Evolutionary conservation across 1,140 invertebrate species (phyloP), one percentile per base, ranked within the genome.

Genomic region (Leguminivora glycinivorella): DNA sequence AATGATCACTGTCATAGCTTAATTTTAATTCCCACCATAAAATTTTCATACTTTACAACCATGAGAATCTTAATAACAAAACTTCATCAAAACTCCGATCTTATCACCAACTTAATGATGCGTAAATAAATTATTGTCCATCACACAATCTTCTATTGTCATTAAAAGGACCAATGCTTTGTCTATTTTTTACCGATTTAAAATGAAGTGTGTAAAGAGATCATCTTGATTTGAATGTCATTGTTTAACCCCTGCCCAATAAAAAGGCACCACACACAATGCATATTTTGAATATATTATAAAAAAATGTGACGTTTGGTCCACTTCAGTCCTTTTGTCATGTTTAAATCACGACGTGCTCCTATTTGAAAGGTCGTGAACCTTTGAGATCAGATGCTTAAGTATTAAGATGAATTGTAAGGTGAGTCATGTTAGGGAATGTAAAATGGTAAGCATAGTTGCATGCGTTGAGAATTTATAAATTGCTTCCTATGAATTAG

Each of bases 261-360:
- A 72, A 75, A 81, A 78, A 76, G 72, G 81, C 81, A 73, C 72
- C 79, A 78, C 79, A 80, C 79, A 87, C 87, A 90, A 90, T 84
- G 83, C 85, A 85, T 89, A 85, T 88, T 88, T 87, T 87, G 86
- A 84, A 88, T 90, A 82, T 78, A 83, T 89, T 87, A 87, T 7
- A 82, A 82, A 83, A 82, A 82, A 83, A 83, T 85, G 56, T 88
- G 86, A 88, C 86, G 88, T 88, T 84, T 84, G 78, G 75, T 84
- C 83, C 78, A 72, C 73, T 82, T 78, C 72, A 31, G 81, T 78
- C 31, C 82, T 78, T 84, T 88, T 88, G 85, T 88, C 77, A 63
- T 77, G 58, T 77, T 47, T 72, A 83, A 86, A 85, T 83, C 76
- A 70, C 68, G 74, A 72, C 74, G 73, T 78, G 80, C 77, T 75